phyloP scores from a whole-genome alignment of 2,888 invertebrate genomes.

The Dryomyza anilis region DNA sequence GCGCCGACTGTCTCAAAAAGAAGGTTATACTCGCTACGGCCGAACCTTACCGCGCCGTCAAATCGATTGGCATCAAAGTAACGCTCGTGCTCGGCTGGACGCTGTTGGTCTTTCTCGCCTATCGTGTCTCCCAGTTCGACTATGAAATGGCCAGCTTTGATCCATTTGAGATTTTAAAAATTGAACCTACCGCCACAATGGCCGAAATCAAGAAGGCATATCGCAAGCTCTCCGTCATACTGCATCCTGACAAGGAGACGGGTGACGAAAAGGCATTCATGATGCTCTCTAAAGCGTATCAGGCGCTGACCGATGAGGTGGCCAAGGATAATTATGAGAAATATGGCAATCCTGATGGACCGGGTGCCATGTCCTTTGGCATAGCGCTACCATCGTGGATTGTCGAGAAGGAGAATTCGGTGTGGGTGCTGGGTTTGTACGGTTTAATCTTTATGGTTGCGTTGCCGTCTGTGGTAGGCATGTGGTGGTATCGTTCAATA shows the following conservation, averaged over 20 bases:
- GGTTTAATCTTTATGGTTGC: slow-evolving; percentile 98
- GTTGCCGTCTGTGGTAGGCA: slow-evolving; percentile 85
- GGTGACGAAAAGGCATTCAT: slow-evolving; percentile 98
- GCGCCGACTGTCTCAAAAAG: slow-evolving; percentile 87
- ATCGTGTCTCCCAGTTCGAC: slow-evolving; percentile 95
- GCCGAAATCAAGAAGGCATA: slow-evolving; percentile 95
- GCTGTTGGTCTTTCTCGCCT: slow-evolving; percentile 78
- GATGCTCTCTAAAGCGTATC: slow-evolving; percentile 91
- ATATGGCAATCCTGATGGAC: slow-evolving; percentile 99
- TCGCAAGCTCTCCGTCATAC: slow-evolving; percentile 86
- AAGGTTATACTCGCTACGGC: slow-evolving; percentile 78
- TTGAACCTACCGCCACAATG: slow-evolving; percentile 85
- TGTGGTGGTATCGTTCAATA: slow-evolving; percentile 99
- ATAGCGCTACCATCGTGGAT: slow-evolving; percentile 99
- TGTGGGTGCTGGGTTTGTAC: slow-evolving; percentile 95
- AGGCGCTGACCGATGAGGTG: slow-evolving; percentile 96
- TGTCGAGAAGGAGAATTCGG: slow-evolving; percentile 98
- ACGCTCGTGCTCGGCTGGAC: slow-evolving; percentile 83
- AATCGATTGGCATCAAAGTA: slow-evolving; percentile 79
- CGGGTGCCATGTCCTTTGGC: slow-evolving; percentile 98
- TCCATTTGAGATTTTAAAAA: slow-evolving; percentile 93
- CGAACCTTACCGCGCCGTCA: slow-evolving; percentile 87
- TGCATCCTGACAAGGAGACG: slow-evolving; percentile 97
- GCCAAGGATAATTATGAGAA: slow-evolving; percentile 97
- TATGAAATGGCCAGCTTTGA: slow-evolving; percentile 99